These are phyloP conservation scores for Gyps fulvus DNA, from an alignment of 2,113 vertebrate genomes.

Conservation along the genomic window DNA sequence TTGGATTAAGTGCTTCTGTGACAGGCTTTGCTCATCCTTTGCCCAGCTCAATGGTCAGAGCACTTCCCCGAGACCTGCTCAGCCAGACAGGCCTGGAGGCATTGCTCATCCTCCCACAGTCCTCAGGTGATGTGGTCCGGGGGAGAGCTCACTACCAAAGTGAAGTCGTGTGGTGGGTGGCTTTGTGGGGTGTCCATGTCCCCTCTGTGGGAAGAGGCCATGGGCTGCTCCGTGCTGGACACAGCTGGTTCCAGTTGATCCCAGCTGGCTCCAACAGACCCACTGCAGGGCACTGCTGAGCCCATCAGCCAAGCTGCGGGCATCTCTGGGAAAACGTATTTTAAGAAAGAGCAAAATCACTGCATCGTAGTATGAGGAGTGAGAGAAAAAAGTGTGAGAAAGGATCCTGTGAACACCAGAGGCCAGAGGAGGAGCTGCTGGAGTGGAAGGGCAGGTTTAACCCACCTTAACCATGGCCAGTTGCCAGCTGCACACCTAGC, in stretches of 20 bases:
- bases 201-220: neutral
- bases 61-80: neutral
- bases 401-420: neutral
- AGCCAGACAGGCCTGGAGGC: neutral
- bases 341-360: neutral
- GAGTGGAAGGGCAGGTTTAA: neutral
- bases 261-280: fast-evolving
- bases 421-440: neutral
- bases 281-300: neutral
- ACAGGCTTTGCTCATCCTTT: neutral
- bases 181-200: neutral
- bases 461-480: neutral
- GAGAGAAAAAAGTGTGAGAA: neutral
- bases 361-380: neutral
- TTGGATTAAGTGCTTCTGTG: neutral
- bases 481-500: neutral
- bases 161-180: neutral
- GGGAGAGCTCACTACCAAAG: neutral
- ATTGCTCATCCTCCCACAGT: neutral
- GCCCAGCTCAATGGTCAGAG: neutral
- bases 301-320: neutral
- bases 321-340: fast-evolving
- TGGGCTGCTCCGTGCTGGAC: fast-evolving
- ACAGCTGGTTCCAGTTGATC: neutral
- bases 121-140: neutral